Conservation (phyloP, 2,888 invertebrate species). For the Muschampia plurimacula region DNA sequence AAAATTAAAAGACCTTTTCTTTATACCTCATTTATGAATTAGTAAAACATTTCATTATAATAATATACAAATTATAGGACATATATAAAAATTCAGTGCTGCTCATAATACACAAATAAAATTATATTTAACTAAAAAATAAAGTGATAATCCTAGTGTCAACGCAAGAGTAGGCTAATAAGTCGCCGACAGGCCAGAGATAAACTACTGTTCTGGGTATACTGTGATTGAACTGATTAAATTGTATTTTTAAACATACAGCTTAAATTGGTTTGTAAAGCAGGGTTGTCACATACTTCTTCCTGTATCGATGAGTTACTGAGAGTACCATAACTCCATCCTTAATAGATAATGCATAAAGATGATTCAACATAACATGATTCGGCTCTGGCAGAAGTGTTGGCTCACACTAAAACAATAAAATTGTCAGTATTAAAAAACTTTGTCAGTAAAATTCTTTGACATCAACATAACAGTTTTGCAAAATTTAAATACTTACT, state of each 20-base stretch:
- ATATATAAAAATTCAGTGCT: no score
- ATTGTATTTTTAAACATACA: neutral
- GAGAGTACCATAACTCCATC: slow-evolving; percentile 99
- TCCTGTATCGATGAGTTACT: slow-evolving; percentile 98
- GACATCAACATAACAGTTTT: neutral
- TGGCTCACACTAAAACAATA: slow-evolving; percentile 95
- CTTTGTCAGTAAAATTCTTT: neutral
- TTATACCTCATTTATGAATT: no score
- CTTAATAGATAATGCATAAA: slow-evolving; percentile 99
- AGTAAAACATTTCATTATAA: no score
- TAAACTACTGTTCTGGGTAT: no score
- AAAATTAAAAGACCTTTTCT: no score
- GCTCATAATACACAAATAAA: no score
- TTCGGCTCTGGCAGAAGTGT: slow-evolving; percentile 99
- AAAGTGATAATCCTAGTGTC: no score
- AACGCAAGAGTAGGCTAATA: no score
- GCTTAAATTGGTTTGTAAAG: slow-evolving; percentile 98
- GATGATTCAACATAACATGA: slow-evolving; percentile 99
- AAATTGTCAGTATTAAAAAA: neutral
- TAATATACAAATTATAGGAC: no score
- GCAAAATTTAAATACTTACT: slow-evolving; percentile 81
- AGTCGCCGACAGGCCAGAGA: no score
- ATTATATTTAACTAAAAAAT: no score
- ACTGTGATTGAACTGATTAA: no score
- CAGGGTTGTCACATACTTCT: slow-evolving; percentile 99